These are phyloP conservation scores for Lasioglossum leucozonium DNA, from an alignment of 2,888 invertebrate genomes.

Conservation along the genomic window DNA sequence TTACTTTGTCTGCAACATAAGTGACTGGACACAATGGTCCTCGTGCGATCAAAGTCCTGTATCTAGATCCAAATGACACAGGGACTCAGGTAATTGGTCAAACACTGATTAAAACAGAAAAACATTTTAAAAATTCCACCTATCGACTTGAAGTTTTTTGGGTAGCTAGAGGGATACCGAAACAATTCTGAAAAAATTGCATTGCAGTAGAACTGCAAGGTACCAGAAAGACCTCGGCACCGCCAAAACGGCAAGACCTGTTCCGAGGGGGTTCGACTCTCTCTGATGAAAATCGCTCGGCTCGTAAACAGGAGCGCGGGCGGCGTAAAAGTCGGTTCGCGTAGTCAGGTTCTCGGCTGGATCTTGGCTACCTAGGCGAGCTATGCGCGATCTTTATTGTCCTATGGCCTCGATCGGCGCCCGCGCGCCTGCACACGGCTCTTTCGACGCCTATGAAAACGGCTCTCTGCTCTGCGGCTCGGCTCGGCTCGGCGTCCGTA, in stretches of 20 bases:
- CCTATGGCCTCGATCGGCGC: constrained; percentile 38
- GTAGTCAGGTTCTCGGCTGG: constrained; percentile 56
- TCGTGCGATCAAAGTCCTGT: too few relatives aligned
- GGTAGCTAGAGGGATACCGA: neutral
- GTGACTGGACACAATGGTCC: too few relatives aligned
- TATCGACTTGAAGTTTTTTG: neutral
- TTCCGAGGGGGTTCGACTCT: neutral
- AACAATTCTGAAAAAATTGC: neutral
- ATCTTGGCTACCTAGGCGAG: constrained; percentile 65
- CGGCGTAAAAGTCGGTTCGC: constrained; percentile 43
- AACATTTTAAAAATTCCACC: neutral
- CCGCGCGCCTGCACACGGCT: constrained; percentile 23
- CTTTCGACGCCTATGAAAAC: constrained; percentile 44
- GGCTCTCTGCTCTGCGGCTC: constrained; percentile 9
- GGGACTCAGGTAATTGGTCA: too few relatives aligned
- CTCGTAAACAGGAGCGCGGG: constrained; percentile 18
- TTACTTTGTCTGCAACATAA: too few relatives aligned
- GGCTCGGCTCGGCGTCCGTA: constrained; percentile 29
- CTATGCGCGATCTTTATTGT: constrained; percentile 53
- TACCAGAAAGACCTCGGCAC: neutral
- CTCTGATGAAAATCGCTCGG: neutral
- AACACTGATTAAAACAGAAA: too few relatives aligned
- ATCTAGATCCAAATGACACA: too few relatives aligned
- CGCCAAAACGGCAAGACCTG: neutral
- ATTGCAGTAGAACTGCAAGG: neutral